These are phyloP conservation scores for Sinodicranocentrus sp. DNA, from an alignment of 2,888 invertebrate species.

Conservation along the genomic window DNA sequence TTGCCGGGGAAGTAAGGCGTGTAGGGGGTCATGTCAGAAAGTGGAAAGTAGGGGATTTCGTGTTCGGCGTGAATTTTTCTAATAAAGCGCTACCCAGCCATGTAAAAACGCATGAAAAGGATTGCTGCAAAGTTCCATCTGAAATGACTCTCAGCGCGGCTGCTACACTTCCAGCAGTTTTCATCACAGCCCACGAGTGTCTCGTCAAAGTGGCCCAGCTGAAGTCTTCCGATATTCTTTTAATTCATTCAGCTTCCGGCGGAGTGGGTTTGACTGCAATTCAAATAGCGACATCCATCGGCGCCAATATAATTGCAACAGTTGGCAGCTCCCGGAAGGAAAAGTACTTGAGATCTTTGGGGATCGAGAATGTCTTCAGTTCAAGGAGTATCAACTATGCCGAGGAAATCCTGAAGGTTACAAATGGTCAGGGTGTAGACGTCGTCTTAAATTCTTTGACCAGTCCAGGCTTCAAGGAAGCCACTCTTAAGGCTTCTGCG, in stretches of 20 bases:
- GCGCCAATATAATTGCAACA: slow-evolving; percentile 9
- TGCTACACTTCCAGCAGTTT: slow-evolving; percentile 17
- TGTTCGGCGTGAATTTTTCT: slow-evolving; percentile 1
- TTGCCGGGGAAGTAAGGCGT: slow-evolving; percentile 2
- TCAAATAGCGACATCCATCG: background rate
- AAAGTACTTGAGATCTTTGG: background rate
- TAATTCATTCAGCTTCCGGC: slow-evolving; percentile 2
- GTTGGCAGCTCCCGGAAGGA: slow-evolving; percentile 12
- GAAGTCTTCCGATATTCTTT: background rate
- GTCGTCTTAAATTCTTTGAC: background rate
- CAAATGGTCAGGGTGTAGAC: background rate
- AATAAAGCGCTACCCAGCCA: background rate
- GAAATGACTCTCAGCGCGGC: background rate
- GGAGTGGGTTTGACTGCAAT: slow-evolving; percentile 23
- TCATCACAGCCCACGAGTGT: slow-evolving; percentile 9
- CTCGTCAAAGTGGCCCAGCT: background rate
- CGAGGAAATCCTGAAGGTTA: background rate
- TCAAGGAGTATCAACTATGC: background rate
- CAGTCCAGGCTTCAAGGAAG: slow-evolving; percentile 63
- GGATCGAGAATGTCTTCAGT: slow-evolving; percentile 3
- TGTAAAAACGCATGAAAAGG: background rate
- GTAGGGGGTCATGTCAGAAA: background rate
- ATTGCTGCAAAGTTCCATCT: background rate
- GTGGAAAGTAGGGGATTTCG: background rate
- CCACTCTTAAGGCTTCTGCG: slow-evolving; percentile 7